Percentiles rank a stretch among this genome's conserved stretches.
Conservation (phyloP, 2,797 vertebrate genomes). For the Rhinoraja longicauda region DNA sequence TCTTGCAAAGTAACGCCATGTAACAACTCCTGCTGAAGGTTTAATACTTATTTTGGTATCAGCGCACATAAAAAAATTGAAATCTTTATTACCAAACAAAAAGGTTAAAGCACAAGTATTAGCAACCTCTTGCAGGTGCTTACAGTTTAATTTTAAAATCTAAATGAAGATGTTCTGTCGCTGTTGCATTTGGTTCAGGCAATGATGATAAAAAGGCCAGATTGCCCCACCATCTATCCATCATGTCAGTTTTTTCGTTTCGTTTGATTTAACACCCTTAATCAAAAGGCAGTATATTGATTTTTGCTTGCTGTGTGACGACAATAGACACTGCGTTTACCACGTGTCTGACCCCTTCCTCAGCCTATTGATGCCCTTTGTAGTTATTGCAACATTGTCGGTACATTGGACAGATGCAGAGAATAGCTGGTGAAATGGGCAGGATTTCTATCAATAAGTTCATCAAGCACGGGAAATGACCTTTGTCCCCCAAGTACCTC, state of each 20-base stretch:
- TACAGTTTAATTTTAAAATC: background rate
- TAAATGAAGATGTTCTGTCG: background rate
- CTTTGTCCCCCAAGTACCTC: constrained; percentile 12
- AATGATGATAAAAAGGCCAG: background rate
- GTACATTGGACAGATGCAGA: background rate
- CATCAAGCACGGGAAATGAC: background rate
- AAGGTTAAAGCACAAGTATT: background rate
- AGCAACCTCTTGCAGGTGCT: background rate
- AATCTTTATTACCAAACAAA: background rate
- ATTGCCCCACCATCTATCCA: background rate
- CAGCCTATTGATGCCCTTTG: background rate
- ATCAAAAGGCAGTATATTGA: constrained; percentile 6
- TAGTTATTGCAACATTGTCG: background rate
- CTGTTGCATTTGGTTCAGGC: background rate
- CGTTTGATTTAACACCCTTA: constrained; percentile 16
- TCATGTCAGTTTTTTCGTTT: background rate
- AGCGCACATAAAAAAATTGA: background rate
- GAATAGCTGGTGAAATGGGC: background rate
- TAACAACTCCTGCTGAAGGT: background rate
- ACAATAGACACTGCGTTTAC: background rate
- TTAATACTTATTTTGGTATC: background rate
- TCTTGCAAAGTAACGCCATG: background rate
- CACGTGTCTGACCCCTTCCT: background rate
- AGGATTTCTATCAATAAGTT: background rate
- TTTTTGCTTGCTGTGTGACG: background rate